Conservation (phyloP, 35 echinoderm and acorn worm species). For the Amphiura filiformis region DNA sequence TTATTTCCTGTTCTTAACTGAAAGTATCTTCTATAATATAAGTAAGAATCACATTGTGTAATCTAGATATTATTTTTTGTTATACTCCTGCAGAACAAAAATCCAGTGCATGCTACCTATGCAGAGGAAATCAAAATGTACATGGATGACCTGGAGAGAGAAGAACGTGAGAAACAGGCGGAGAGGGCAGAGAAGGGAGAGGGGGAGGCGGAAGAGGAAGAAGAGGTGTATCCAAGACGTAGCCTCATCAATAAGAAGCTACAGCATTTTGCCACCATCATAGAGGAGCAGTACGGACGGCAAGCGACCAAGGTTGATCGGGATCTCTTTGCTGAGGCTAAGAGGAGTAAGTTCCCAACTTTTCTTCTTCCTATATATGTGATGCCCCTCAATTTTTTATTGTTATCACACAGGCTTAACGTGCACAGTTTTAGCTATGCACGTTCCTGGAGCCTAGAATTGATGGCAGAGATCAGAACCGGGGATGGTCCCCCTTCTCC, state of each 20-base stretch:
- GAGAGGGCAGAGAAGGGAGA: background rate
- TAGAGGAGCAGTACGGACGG: background rate
- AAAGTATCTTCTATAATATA: too few relatives aligned
- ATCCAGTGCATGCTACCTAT: background rate
- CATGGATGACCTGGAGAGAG: background rate
- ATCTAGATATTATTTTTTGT: background rate
- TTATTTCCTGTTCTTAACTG: too few relatives aligned
- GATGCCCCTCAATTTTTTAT: too few relatives aligned
- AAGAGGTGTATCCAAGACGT: background rate
- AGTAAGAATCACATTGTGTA: background rate
- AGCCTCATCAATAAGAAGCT: background rate
- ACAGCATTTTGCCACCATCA: background rate
- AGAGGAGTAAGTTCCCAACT: background rate
- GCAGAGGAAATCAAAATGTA: background rate
- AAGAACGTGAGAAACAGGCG: background rate
- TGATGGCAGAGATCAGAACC: too few relatives aligned
- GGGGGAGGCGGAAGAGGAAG: background rate
- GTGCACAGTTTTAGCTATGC: too few relatives aligned
- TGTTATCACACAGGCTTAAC: too few relatives aligned
- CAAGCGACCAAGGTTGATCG: background rate
- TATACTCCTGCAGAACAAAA: background rate
- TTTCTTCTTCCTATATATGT: too few relatives aligned
- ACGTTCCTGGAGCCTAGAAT: too few relatives aligned
- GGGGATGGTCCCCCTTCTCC: too few relatives aligned
- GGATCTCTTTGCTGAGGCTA: background rate